phyloP scores from a whole-genome alignment of 1,140 invertebrate species.

The Hormaphis cornu region DNA sequence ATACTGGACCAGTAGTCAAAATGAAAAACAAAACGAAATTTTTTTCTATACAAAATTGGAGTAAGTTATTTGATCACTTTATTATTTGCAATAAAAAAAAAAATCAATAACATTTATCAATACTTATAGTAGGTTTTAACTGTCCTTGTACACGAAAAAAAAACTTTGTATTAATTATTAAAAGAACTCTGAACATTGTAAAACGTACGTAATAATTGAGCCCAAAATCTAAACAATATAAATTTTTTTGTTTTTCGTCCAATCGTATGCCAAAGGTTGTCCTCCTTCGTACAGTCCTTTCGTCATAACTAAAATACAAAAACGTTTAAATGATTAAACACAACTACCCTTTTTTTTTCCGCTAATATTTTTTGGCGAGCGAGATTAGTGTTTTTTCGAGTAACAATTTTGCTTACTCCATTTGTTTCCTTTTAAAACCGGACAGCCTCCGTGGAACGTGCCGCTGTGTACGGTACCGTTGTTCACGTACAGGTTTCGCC shows the following conservation, averaged over 20 bases:
- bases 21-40: too few species aligned
- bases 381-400: neutral
- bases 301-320: neutral
- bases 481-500: neutral
- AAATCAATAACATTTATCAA: too few species aligned
- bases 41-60: too few species aligned
- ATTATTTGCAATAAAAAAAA: too few species aligned
- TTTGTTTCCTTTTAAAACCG: conserved; percentile 1
- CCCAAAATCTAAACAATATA: neutral
- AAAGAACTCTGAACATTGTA: too few species aligned
- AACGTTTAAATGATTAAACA: neutral
- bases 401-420: neutral
- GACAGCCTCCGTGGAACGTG: neutral
- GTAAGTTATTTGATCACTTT: too few species aligned
- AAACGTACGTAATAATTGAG: too few species aligned
- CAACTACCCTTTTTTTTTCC: neutral
- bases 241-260: neutral
- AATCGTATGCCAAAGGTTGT: neutral
- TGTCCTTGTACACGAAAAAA: too few species aligned
- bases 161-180: too few species aligned
- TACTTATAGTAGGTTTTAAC: too few species aligned
- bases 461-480: neutral
- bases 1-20: too few species aligned
- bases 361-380: neutral
- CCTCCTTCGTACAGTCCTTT: neutral